These are phyloP conservation scores for Ypsolopha scabrella DNA, from an alignment of 2,888 invertebrate species.

Conservation along the genomic window DNA sequence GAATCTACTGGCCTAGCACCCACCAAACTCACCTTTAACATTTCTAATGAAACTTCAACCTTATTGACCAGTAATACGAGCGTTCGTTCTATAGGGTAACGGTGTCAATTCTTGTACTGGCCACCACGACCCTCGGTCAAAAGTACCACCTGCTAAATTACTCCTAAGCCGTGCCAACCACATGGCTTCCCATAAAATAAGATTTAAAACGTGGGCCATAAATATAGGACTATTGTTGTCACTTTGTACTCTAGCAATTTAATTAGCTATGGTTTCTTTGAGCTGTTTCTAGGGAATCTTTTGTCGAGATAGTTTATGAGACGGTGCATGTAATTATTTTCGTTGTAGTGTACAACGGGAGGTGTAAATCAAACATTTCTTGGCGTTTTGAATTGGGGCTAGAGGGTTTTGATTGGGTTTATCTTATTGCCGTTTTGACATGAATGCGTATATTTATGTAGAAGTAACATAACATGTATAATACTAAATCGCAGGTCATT, in stretches of 20 bases:
- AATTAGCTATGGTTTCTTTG: slow-evolving; percentile 37
- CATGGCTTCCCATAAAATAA: slow-evolving; percentile 66
- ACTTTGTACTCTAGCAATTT: slow-evolving; percentile 30
- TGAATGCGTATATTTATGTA: too few relatives aligned
- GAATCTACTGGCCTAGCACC: not conserved
- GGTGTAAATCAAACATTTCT: slow-evolving; percentile 1
- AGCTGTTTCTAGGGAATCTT: slow-evolving; percentile 1
- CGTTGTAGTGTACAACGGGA: not conserved
- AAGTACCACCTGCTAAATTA: slow-evolving; percentile 9
- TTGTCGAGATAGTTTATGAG: not conserved
- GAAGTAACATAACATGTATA: too few relatives aligned
- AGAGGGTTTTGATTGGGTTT: not conserved
- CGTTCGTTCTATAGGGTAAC: not conserved
- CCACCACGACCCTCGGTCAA: not conserved
- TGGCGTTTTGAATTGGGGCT: not conserved
- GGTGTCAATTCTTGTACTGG: not conserved
- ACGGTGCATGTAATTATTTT: slow-evolving; percentile 4
- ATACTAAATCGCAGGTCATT: too few relatives aligned
- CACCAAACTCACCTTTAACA: not conserved
- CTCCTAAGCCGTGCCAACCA: slow-evolving; percentile 25
- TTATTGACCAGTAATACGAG: slow-evolving; percentile 7
- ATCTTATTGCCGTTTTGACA: too few relatives aligned
- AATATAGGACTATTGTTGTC: slow-evolving; percentile 13
- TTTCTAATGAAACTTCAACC: slow-evolving; percentile 21
- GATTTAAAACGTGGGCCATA: slow-evolving; percentile 39